phyloP scores from a whole-genome alignment of 2,888 invertebrate genomes.

The Amphimallon solstitiale region DNA sequence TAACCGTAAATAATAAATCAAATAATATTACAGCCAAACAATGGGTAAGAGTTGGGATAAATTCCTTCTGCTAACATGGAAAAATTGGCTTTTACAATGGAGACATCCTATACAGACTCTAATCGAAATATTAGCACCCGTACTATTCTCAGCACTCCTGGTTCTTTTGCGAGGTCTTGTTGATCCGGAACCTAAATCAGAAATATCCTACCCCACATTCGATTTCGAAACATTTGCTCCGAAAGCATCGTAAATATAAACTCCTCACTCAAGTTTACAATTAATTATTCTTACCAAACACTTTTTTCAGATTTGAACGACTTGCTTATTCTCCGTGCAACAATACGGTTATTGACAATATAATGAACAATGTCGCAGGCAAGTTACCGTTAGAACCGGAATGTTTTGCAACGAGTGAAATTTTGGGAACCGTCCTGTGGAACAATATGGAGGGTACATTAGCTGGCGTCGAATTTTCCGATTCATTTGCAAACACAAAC shows the following conservation, averaged over 20 bases:
- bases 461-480: constrained; percentile 72
- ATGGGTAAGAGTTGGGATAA: constrained; percentile 51
- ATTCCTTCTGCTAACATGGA: constrained; percentile 81
- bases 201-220: background rate
- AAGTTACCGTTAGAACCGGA: background rate
- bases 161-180: constrained; percentile 77
- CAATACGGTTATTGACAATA: constrained; percentile 13
- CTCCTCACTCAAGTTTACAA: no score
- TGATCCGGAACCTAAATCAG: constrained; percentile 63
- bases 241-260: constrained; percentile 1
- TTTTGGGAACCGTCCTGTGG: constrained; percentile 45
- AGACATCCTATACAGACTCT: constrained; percentile 74
- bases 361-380: constrained; percentile 15
- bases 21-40: no score
- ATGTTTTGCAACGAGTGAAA: constrained; percentile 42
- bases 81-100: constrained; percentile 81
- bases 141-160: constrained; percentile 73
- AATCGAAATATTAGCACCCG: constrained; percentile 74
- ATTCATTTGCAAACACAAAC: constrained; percentile 61
- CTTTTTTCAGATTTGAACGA: no score
- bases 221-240: background rate
- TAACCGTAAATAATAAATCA: no score
- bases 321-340: constrained; percentile 33
- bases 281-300: no score
- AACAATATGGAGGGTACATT: constrained; percentile 50